Evolutionary conservation across 2,113 vertebrate genomes (phyloP).

Genomic region (Ptyas mucosa): DNA sequence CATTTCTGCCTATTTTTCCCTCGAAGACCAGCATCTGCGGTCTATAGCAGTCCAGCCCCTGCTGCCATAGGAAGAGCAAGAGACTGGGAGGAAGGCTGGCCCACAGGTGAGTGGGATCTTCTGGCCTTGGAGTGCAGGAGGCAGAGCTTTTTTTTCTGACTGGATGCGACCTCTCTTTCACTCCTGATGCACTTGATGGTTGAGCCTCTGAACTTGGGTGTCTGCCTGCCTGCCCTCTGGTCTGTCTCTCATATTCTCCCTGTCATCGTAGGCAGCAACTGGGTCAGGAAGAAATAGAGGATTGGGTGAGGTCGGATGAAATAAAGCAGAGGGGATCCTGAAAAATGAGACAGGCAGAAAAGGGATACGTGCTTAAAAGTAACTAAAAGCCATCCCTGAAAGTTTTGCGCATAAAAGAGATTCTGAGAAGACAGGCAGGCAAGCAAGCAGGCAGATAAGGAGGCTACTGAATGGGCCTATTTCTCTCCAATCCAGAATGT

Average conservation of each 20-base stretch:
- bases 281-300: neutral
- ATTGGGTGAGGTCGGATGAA: neutral
- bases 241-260: neutral
- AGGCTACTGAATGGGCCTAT: neutral
- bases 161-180: neutral
- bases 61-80: neutral
- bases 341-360: neutral
- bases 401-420: neutral
- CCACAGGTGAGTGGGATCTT: neutral
- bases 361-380: neutral
- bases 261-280: neutral
- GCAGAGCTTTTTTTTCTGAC: neutral
- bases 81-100: neutral
- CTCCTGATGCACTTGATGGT: neutral
- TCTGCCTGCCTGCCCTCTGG: no score
- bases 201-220: neutral
- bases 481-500: neutral
- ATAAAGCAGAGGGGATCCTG: neutral
- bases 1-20: neutral
- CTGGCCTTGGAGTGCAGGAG: neutral
- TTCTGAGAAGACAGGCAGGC: neutral
- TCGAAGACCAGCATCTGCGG: neutral
- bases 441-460: neutral
- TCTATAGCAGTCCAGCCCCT: neutral
- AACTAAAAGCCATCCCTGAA: neutral